Percentiles rank a stretch among this genome's conserved stretches.
Conservation (phyloP, 1,140 invertebrate genomes). For the Rhizoglyphus robini region DNA sequence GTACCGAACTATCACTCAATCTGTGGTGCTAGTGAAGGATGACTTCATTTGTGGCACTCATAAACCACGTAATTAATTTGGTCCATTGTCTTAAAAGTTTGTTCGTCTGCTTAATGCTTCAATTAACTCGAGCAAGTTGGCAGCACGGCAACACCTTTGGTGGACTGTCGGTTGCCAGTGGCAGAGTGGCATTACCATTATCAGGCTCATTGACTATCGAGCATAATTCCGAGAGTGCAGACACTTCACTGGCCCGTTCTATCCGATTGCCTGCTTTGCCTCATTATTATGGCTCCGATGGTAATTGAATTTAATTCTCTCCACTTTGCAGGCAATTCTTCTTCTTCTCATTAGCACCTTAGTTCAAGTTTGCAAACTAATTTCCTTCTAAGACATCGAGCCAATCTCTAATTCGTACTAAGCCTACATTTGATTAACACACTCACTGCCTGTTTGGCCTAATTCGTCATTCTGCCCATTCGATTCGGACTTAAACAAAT, state of each 20-base stretch:
- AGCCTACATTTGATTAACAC: background rate
- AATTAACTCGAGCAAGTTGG: background rate
- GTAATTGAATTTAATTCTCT: background rate
- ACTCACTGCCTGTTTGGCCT: background rate
- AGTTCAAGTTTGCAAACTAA: conserved; percentile 1
- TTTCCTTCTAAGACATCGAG: background rate
- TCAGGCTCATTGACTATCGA: background rate
- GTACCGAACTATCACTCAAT: no score
- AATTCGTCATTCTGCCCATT: background rate
- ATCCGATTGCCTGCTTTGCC: background rate
- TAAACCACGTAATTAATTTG: background rate
- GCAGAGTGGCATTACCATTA: background rate
- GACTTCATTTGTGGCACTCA: background rate
- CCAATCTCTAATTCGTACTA: background rate
- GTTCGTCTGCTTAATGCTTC: background rate
- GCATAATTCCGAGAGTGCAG: background rate
- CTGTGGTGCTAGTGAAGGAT: no score
- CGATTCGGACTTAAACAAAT: background rate
- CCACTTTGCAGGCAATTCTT: background rate
- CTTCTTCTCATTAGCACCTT: background rate
- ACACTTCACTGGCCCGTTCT: background rate
- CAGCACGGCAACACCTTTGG: background rate
- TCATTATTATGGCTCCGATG: background rate
- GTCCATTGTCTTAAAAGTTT: background rate
- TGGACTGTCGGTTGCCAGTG: background rate